Conservation (phyloP, 2,113 vertebrate genomes). For the Mastomys natalensis region DNA sequence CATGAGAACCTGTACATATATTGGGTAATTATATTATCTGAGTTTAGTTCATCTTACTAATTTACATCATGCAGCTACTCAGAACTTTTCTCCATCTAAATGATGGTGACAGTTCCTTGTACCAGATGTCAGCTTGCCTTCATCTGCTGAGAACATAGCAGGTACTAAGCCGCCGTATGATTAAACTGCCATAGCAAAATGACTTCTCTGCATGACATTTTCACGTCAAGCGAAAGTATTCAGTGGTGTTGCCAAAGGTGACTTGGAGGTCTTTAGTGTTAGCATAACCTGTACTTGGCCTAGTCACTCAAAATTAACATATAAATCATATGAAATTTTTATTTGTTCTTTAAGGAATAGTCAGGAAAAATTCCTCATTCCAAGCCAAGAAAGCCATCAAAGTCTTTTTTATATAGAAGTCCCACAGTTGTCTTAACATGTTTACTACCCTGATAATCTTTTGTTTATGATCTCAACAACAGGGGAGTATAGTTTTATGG, state of each 20-base stretch:
- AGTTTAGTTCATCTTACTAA: background rate
- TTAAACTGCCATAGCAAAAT: background rate
- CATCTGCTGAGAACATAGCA: background rate
- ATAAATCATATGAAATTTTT: background rate
- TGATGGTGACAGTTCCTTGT: background rate
- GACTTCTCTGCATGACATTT: background rate
- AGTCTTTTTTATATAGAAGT: background rate
- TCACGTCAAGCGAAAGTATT: background rate
- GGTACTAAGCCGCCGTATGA: background rate
- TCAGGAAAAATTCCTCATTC: background rate
- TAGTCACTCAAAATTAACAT: background rate
- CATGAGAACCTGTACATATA: background rate
- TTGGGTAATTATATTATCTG: background rate
- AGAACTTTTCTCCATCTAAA: background rate
- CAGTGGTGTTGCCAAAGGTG: background rate
- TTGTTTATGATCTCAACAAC: background rate
- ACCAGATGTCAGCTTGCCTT: background rate
- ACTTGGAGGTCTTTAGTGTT: background rate
- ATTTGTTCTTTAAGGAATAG: background rate
- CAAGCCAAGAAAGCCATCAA: background rate
- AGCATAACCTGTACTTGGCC: background rate
- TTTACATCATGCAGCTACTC: background rate
- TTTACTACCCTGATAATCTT: background rate
- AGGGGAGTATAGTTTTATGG: background rate
- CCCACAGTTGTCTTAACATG: background rate